Percentiles rank a stretch among this genome's conserved stretches.
Evolutionary conservation across 2,888 invertebrate species (phyloP).

Genomic region (Sesamia inferens): DNA sequence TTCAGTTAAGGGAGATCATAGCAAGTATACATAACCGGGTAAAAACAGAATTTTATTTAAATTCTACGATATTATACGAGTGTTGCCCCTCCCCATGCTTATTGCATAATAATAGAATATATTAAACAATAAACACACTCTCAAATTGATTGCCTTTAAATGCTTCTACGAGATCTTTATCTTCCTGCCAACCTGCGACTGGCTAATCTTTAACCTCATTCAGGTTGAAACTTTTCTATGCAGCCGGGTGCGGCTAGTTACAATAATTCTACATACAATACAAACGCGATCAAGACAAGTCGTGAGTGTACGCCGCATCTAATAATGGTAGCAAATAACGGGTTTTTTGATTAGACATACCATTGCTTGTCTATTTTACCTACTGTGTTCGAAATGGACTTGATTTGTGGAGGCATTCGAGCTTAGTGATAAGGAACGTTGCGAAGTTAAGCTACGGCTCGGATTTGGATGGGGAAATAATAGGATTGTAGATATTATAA

Average conservation of each 20-base stretch:
- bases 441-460: slow-evolving; percentile 26
- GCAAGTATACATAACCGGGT: no score
- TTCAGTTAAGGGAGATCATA: no score
- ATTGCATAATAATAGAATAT: no score
- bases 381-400: slow-evolving; percentile 34
- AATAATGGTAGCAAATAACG: slow-evolving; percentile 54
- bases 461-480: slow-evolving; percentile 6
- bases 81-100: no score
- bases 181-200: not conserved
- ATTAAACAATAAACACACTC: not conserved
- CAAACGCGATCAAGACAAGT: slow-evolving; percentile 25
- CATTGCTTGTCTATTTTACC: slow-evolving; percentile 54
- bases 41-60: no score
- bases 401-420: slow-evolving; percentile 37
- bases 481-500: not conserved
- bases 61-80: no score
- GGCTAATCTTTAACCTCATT: not conserved
- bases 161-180: not conserved
- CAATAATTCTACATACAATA: not conserved
- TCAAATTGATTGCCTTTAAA: not conserved
- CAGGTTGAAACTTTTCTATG: no score
- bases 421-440: slow-evolving; percentile 25
- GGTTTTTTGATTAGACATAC: slow-evolving; percentile 59
- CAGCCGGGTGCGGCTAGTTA: not conserved
- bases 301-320: slow-evolving; percentile 44